Evolutionary conservation across 2,113 vertebrate genomes (phyloP).

Genomic region (Lichenostomus cassidix): DNA sequence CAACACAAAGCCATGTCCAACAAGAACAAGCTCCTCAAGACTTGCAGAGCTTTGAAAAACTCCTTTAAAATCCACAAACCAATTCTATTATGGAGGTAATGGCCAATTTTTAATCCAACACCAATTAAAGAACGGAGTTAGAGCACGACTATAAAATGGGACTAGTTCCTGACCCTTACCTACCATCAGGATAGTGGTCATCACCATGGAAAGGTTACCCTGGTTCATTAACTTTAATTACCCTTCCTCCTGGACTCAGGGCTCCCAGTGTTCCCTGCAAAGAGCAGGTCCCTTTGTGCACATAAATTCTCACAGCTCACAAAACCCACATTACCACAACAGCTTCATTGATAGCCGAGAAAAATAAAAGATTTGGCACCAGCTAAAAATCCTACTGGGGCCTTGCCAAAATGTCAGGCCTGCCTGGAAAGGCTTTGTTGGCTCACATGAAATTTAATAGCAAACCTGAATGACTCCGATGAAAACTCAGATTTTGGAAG

Average conservation of each 20-base stretch:
- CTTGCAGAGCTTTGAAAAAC: slow-evolving; percentile 5
- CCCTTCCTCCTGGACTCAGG: slow-evolving; percentile 76
- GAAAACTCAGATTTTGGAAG: slow-evolving; percentile 49
- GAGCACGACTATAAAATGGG: neutral
- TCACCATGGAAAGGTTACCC: slow-evolving; percentile 77
- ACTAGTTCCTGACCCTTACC: slow-evolving; percentile 70
- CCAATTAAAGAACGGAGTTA: slow-evolving; percentile 18
- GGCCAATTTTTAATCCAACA: slow-evolving; percentile 4
- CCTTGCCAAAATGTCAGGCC: slow-evolving; percentile 74
- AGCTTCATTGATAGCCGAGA: slow-evolving; percentile 80
- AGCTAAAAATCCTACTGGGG: slow-evolving; percentile 69
- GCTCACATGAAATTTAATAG: slow-evolving; percentile 65
- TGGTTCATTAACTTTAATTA: slow-evolving; percentile 83
- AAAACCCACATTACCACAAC: slow-evolving; percentile 82
- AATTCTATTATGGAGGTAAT: neutral
- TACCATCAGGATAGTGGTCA: slow-evolving; percentile 70
- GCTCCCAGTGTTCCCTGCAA: slow-evolving; percentile 79
- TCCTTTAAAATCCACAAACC: neutral
- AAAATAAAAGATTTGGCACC: slow-evolving; percentile 79
- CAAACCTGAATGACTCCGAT: slow-evolving; percentile 64
- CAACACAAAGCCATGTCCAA: neutral
- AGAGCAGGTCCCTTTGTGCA: slow-evolving; percentile 79
- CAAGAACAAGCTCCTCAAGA: slow-evolving; percentile 14
- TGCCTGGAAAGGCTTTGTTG: slow-evolving; percentile 63
- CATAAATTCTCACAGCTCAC: slow-evolving; percentile 83